Conservation (phyloP, 2,113 vertebrate genomes). For the Syngnathus scovelli region DNA sequence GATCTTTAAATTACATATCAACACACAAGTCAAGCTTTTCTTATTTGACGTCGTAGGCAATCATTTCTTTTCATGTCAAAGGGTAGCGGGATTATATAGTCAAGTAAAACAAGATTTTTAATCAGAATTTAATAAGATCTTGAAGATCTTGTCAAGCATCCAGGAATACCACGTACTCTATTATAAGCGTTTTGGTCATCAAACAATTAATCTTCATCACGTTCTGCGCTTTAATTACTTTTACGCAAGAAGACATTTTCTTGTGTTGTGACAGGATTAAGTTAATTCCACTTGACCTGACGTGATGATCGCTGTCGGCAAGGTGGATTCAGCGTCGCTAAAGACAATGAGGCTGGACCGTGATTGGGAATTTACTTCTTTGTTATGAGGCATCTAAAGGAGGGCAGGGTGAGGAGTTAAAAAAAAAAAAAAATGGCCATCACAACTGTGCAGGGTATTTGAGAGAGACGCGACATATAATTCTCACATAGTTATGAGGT, state of each 20-base stretch:
- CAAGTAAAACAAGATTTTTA: background rate
- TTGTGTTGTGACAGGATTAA: background rate
- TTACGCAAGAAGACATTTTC: background rate
- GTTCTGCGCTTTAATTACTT: background rate
- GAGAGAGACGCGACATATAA: background rate
- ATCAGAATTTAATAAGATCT: background rate
- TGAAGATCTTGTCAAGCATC: background rate
- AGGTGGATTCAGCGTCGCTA: background rate
- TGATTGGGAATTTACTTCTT: background rate
- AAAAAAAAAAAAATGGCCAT: background rate
- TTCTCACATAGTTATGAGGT: constrained; percentile 11
- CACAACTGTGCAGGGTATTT: constrained; percentile 2
- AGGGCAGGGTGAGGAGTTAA: background rate
- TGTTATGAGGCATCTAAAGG: background rate
- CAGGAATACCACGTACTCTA: background rate
- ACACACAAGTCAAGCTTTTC: background rate
- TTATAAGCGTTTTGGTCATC: background rate
- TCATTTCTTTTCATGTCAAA: background rate
- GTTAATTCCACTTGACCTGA: background rate
- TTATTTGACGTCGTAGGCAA: background rate
- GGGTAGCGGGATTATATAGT: background rate
- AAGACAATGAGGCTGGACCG: background rate
- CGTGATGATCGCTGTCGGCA: background rate
- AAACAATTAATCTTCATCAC: background rate
- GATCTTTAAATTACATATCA: background rate